Evolutionary conservation across 2,797 vertebrate species (phyloP), one percentile per base, ranked within the genome.

Genomic region (Bradypodion ventrale): DNA sequence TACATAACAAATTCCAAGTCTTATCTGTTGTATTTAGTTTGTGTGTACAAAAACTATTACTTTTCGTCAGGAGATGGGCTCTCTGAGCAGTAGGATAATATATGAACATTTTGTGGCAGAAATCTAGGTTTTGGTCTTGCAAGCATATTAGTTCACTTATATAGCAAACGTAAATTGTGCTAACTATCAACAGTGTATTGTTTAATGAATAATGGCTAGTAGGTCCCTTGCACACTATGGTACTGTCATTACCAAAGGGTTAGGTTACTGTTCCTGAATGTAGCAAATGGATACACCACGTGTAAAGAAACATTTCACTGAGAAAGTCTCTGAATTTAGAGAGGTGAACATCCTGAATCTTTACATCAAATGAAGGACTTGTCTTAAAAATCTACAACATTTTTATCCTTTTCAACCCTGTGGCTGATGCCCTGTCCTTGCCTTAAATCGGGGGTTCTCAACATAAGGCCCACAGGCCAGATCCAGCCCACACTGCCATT

Each of bases 21-120:
- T 82, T 52, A 29, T 19, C n/a, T 69, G 0, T 2, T 83, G 29
- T 4, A 0, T 88, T 84, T 37, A 74, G 46, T 87, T 52, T 84
- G 81, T 52, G 9, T 68, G 23, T 44, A 42, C 77, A 86, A 77
- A 10, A 76, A 40, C 0, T 3, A 13, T 44, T 2, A 1, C 52
- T 52, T 23, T 7, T 42, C 52, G 40, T 52, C 7, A 32, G 35
- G 12, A 42, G 60, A 68, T 68, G 68, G 44, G 13, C 21, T 29
- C 42, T 42, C 37, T 59, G 44, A 25, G 0, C 0, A 62, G 42
- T 32, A 16, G 25, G 5, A 6, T 69, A 44, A 4, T 0, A 0
- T 59, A 75, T 69, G 65, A 32, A 19, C 63, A 76, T 74, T 85
- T 56, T 0, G 62, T 62, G 72, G 42, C 77, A 37, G 7, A 8